phyloP scores from a whole-genome alignment of 2,888 invertebrate species.

The Ennomos erosarius region DNA sequence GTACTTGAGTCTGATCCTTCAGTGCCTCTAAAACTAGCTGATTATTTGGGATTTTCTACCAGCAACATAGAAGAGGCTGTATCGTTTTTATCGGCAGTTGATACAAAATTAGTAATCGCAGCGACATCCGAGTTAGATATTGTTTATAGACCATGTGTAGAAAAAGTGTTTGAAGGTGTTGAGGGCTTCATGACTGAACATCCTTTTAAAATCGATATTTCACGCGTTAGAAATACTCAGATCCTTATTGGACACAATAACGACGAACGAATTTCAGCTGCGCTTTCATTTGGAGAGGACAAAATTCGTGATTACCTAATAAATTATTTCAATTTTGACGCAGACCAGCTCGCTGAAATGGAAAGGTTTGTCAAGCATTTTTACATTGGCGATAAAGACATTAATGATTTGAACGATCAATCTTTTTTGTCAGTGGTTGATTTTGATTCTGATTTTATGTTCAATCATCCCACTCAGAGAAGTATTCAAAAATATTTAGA shows the following conservation, averaged over 20 bases:
- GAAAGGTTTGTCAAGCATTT: slow-evolving; percentile 54
- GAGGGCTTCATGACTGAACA: slow-evolving; percentile 51
- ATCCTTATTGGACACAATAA: slow-evolving; percentile 53
- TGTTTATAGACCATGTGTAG: slow-evolving; percentile 53
- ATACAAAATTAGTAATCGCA: slow-evolving; percentile 52
- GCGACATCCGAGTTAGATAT: slow-evolving; percentile 44
- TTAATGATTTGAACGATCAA: slow-evolving; percentile 43
- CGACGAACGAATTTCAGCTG: slow-evolving; percentile 40
- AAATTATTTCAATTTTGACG: slow-evolving; percentile 46
- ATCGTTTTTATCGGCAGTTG: slow-evolving; percentile 48
- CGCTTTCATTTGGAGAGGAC: slow-evolving; percentile 26
- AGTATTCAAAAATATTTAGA: slow-evolving; percentile 52
- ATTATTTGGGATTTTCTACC: slow-evolving; percentile 52
- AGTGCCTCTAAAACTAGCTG: slow-evolving; percentile 51
- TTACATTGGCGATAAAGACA: slow-evolving; percentile 58
- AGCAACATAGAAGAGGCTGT: slow-evolving; percentile 51
- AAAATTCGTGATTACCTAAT: slow-evolving; percentile 36
- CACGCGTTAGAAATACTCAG: slow-evolving; percentile 42
- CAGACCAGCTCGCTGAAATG: slow-evolving; percentile 41
- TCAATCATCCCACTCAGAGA: slow-evolving; percentile 48
- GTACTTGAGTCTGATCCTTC: slow-evolving; percentile 45
- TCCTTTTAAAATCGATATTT: slow-evolving; percentile 44
- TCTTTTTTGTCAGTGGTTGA: slow-evolving; percentile 42
- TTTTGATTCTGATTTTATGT: slow-evolving; percentile 57
- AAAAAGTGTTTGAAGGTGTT: slow-evolving; percentile 48